phyloP scores from a whole-genome alignment of 2,113 vertebrate genomes.

The Bungarus multicinctus region DNA sequence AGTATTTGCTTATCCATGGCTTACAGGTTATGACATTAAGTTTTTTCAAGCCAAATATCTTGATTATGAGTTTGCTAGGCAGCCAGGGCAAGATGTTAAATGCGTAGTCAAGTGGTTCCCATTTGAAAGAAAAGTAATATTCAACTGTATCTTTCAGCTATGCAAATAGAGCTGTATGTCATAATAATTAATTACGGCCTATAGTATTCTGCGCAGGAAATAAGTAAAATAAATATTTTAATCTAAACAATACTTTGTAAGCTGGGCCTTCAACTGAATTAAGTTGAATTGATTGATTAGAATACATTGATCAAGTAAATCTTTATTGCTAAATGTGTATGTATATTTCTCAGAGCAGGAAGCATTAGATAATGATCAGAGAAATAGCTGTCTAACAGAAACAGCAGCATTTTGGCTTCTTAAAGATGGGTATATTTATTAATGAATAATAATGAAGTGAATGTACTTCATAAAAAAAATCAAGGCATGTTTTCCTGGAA shows the following conservation, averaged over 20 bases:
- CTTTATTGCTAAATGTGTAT: not conserved
- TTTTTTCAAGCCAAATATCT: not conserved
- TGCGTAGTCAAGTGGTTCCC: not conserved
- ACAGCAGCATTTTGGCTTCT: not conserved
- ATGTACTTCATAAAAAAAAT: not conserved
- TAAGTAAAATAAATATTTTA: not conserved
- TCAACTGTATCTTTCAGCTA: not conserved
- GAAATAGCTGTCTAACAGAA: not conserved
- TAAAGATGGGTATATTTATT: not conserved
- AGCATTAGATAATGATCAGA: not conserved
- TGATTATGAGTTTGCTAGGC: not conserved
- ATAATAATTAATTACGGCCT: not conserved
- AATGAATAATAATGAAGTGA: not conserved
- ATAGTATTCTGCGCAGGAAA: not conserved
- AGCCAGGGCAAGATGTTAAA: not conserved
- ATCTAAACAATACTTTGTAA: not conserved
- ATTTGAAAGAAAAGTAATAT: not conserved
- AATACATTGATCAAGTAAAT: not conserved
- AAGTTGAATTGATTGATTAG: not conserved
- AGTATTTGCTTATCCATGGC: not conserved
- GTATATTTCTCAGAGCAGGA: not conserved
- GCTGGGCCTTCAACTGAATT: not conserved
- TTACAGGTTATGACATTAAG: not conserved
- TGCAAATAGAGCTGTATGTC: not conserved
- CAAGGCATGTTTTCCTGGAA: not conserved